Percentiles rank a stretch among this genome's conserved stretches.
phyloP scores from a whole-genome alignment of 2,888 invertebrate species.

The Calephelis perditalis region DNA sequence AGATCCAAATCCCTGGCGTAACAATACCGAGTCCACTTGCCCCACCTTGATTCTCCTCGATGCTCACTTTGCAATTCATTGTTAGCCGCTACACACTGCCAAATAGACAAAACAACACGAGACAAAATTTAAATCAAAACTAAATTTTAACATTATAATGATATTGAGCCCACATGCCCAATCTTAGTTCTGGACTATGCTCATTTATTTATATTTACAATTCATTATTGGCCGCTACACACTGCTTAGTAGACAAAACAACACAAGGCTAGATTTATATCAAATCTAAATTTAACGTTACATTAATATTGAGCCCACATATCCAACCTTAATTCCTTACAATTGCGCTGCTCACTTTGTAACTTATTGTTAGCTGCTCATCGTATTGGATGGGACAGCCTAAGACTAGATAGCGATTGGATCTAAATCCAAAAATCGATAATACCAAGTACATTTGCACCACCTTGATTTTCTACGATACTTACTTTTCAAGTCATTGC shows the following conservation, averaged over 20 bases:
- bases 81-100: slow-evolving; percentile 30
- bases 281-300: too few species aligned
- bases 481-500: too few species aligned
- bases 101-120: neutral
- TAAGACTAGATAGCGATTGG: neutral
- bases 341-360: slow-evolving; percentile 55
- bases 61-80: slow-evolving; percentile 54
- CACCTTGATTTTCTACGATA: too few species aligned
- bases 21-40: slow-evolving; percentile 45
- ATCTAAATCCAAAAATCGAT: too few species aligned
- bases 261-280: neutral
- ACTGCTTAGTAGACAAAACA: slow-evolving; percentile 20
- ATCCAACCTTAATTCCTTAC: slow-evolving; percentile 39
- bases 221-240: slow-evolving; percentile 36
- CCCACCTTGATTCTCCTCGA: slow-evolving; percentile 40
- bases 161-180: slow-evolving; percentile 37
- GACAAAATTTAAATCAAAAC: neutral
- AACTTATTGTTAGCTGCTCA: slow-evolving; percentile 37
- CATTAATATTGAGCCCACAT: slow-evolving; percentile 31
- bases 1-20: slow-evolving; percentile 55
- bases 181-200: slow-evolving; percentile 42
- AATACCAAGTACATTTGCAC: too few species aligned
- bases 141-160: too few species aligned
- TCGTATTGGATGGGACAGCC: neutral
- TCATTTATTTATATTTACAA: slow-evolving; percentile 56